Conservation (phyloP, 2,797 vertebrate genomes). For the Odontamblyopus lacepedii region DNA sequence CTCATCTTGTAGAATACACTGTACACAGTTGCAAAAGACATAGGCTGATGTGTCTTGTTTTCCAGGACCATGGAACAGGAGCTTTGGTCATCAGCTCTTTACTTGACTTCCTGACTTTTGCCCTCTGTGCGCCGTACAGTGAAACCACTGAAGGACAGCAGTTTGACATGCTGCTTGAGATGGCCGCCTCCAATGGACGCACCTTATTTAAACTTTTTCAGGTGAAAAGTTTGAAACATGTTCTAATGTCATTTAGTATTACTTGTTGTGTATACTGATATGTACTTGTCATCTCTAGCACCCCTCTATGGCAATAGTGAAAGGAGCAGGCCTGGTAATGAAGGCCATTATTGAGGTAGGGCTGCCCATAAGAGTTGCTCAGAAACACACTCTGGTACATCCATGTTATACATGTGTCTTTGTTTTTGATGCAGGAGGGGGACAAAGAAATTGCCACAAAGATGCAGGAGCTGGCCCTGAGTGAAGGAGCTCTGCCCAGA, state of each 20-base stretch:
- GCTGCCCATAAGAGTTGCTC: background rate
- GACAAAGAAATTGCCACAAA: conserved; percentile 98
- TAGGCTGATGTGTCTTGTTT: conserved; percentile 12
- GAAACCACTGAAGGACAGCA: conserved; percentile 98
- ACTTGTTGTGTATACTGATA: background rate
- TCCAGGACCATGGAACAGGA: conserved; percentile 94
- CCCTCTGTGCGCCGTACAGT: conserved; percentile 97
- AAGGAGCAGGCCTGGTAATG: conserved; percentile 98
- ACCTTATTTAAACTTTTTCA: conserved; percentile 98
- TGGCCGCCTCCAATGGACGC: conserved; percentile 94
- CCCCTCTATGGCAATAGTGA: conserved; percentile 98
- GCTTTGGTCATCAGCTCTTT: conserved; percentile 98
- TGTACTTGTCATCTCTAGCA: conserved; percentile 75
- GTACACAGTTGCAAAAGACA: background rate
- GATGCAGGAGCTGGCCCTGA: conserved; percentile 98
- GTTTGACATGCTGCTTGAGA: conserved; percentile 98
- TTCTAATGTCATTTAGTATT: background rate
- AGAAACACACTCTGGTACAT: background rate
- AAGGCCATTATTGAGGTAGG: conserved; percentile 99
- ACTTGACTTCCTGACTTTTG: conserved; percentile 98
- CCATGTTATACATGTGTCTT: background rate
- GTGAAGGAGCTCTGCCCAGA: conserved; percentile 95
- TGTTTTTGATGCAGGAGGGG: conserved; percentile 83
- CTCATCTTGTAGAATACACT: background rate
- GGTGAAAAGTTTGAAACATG: conserved; percentile 66